Percentiles rank a stretch among this genome's conserved stretches.
These are phyloP conservation scores for Rhogogaster chlorosoma DNA, from an alignment of 2,888 invertebrate species.

Conservation along the genomic window DNA sequence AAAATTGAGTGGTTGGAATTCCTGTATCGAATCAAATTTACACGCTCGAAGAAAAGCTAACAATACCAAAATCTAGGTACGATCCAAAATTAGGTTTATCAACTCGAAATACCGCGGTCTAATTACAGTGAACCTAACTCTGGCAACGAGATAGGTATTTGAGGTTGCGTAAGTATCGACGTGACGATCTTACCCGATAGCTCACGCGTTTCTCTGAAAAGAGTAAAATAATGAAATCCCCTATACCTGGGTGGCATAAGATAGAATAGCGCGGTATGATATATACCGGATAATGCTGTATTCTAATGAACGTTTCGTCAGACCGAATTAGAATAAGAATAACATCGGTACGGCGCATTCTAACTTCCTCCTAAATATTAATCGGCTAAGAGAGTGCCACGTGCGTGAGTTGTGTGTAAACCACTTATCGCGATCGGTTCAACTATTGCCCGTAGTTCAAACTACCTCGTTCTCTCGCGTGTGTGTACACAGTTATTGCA, in stretches of 20 bases:
- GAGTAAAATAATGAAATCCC: neutral
- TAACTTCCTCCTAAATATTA: constrained; percentile 34
- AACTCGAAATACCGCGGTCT: neutral
- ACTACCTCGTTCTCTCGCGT: constrained; percentile 29
- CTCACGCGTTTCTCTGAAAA: neutral
- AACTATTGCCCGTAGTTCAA: neutral
- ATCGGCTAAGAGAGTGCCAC: neutral
- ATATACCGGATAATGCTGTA: constrained; percentile 8
- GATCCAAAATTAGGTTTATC: neutral
- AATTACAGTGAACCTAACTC: neutral
- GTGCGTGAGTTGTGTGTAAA: constrained; percentile 43
- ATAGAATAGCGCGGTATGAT: neutral
- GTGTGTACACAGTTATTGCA: constrained; percentile 15
- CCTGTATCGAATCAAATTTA: neutral
- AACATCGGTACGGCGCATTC: constrained; percentile 21
- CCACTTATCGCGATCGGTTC: constrained; percentile 39
- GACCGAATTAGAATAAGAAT: constrained; percentile 9
- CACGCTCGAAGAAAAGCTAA: neutral
- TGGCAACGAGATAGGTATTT: neutral
- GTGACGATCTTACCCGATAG: neutral
- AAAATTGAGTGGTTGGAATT: neutral
- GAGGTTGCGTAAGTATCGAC: neutral
- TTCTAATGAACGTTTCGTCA: constrained; percentile 21
- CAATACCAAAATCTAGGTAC: neutral
- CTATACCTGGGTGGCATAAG: too few species aligned